Percentiles rank a stretch among this genome's conserved stretches.
These are phyloP conservation scores for Penelope pileata DNA, from an alignment of 2,113 vertebrate species.

Conservation along the genomic window DNA sequence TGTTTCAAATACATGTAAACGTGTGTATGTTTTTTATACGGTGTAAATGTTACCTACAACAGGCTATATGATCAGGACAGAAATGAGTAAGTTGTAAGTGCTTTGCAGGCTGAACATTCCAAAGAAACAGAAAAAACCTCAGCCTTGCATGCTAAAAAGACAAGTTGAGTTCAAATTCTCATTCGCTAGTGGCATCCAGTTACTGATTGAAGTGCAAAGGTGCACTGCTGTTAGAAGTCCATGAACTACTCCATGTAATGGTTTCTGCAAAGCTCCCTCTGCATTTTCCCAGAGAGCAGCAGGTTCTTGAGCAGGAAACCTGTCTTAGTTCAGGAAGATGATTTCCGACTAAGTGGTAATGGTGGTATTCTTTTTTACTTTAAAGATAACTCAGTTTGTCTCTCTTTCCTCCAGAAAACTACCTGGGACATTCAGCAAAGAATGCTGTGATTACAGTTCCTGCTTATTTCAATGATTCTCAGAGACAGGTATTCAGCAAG, in stretches of 20 bases:
- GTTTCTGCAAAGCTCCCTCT: neutral
- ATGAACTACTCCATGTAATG: accelerated
- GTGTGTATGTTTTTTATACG: accelerated
- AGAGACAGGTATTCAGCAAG: constrained; percentile 89
- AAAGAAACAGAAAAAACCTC: neutral
- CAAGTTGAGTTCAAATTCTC: neutral
- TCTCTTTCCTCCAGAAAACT: constrained; percentile 83
- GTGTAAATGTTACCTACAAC: neutral
- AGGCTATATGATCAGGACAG: neutral
- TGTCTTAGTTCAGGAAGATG: neutral
- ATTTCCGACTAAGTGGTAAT: neutral
- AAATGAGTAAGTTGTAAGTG: neutral
- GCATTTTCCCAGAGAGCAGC: neutral
- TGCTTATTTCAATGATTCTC: constrained; percentile 98
- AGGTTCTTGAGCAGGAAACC: neutral
- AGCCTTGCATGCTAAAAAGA: neutral
- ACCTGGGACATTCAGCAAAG: constrained; percentile 91
- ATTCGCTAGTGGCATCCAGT: neutral
- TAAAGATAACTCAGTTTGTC: neutral
- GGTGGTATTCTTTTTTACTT: neutral
- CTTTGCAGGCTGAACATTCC: neutral
- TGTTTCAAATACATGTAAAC: accelerated
- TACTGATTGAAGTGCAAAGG: neutral
- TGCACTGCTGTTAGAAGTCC: neutral
- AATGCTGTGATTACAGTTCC: constrained; percentile 97